Base-by-base conservation (phyloP, 1,140 invertebrate genomes). In the Tachypleus tridentatus region DNA sequence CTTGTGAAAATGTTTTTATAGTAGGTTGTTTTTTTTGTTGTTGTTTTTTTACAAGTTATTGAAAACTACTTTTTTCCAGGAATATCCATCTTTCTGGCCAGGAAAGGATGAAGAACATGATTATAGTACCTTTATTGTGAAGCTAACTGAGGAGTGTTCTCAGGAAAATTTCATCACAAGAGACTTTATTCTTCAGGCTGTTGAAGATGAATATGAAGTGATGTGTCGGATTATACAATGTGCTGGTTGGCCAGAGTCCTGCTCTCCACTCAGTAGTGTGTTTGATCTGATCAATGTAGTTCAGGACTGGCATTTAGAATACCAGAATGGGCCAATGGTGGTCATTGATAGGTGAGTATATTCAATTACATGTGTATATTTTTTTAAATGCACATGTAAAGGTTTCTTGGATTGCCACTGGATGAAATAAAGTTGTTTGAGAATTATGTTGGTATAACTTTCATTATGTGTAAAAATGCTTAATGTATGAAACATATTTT, bases 201-300 rank as follows among this genome's bases (percentile, higher is more conserved):
- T 72, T 62, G 71, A 96, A 79, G 93, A 97, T 77, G 93, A 97
- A 79, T 96, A 95, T 77, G 91, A 95, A 76, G 78, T 96, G 62
- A 87, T 85, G 73, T 90, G 93, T n/a, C 86, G 89, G 73, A 87
- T 97, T 76, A 84, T 97, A 49, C 87, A 91, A 74, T 88, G 87
- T 70, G 83, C 85, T 66, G 83, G 86, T 68, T 89, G 91, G 91
- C 84, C 86, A 52, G 82, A 83, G 76, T 75, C 81, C 78, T 82
- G 77, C 81, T 81, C 76, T 4, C 63, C 75, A 9, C 60, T 77
- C 4, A 71, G 69, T 71, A 83, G 84, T 70, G 82, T 91, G 67
- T 86, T 91, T 68, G 86, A 87, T 72, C 82, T 87, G 66, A 72
- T 80, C 8, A 70, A 74, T n/a, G 64, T 71, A 7, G 86, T 95